Evolutionary conservation across 2,888 invertebrate species (phyloP), one percentile per base, ranked within the genome.

Genomic region (Pterostichus madidus): DNA sequence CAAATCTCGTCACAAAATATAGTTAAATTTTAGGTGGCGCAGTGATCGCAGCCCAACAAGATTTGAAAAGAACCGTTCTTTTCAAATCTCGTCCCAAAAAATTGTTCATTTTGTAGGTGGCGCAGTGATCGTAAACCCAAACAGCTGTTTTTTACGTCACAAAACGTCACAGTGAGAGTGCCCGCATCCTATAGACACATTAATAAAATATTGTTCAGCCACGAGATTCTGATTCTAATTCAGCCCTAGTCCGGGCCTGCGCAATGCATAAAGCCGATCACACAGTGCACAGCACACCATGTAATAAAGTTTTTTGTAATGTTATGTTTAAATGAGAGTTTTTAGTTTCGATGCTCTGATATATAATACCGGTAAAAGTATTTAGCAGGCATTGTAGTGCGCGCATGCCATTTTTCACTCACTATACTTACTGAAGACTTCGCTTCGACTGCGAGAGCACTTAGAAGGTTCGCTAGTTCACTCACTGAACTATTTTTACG

Each of bases 271-370:
- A 64, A 64, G 11, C 15, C 64, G 64, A 64, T 64, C 64, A 64
- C 39, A 64, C 13, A 64, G 39, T 56, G 56, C 24, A 17, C 56
- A n/a, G 56, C 17, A 56, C 15, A 56, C 15, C 64, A 13, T 64
- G 39, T 64, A 64, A 64, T 64, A 64, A 64, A 32, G 35, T 8
- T 64, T 64, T 64, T 64, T 64, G 35, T 35, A 64, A 32, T 64
- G 39, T 64, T 64, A 24, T 61, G 61, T 61, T 61, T 61, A 35
- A 56, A 56, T 56, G 8, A 64, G 17, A n/a, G 35, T 64, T 64
- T 64, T 64, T 64, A 64, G 35, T 39, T 64, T 35, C n/a, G 15
- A 56, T 56, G 56, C 17, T 56, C 56, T 56, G 56, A 56, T 56
- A 17, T 56, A 17, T 49, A 49, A 49, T 13, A 49, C 31, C 10